Conservation (phyloP, 2,113 vertebrate genomes). For the Vimba vimba region DNA sequence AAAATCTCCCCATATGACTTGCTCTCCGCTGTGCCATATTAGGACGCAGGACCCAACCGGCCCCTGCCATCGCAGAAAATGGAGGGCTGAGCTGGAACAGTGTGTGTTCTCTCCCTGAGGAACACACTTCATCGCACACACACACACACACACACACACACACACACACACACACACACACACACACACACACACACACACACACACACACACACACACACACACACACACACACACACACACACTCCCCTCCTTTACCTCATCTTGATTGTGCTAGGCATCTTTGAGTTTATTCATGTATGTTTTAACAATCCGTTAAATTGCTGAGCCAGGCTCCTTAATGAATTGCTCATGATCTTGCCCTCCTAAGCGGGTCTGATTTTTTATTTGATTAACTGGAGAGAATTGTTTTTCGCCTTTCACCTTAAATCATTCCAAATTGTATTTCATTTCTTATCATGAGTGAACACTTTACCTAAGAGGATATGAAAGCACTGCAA, state of each 20-base stretch:
- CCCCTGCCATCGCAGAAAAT: constrained; percentile 42
- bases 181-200: background rate
- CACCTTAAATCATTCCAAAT: constrained; percentile 55
- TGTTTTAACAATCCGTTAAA: constrained; percentile 53
- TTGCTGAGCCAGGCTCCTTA: constrained; percentile 51
- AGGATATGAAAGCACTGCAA: background rate
- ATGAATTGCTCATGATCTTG: constrained; percentile 62
- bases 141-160: constrained; percentile 36
- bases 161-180: constrained; percentile 6
- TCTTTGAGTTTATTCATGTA: constrained; percentile 47
- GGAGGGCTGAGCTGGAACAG: constrained; percentile 48
- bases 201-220: constrained; percentile 13
- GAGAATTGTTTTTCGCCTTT: constrained; percentile 39
- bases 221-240: constrained; percentile 33
- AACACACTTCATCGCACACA: constrained; percentile 12
- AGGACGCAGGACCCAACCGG: constrained; percentile 65
- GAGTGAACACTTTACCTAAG: background rate
- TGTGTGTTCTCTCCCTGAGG: constrained; percentile 13
- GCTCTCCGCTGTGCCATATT: constrained; percentile 82
- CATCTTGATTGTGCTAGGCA: constrained; percentile 41
- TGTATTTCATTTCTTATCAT: constrained; percentile 7
- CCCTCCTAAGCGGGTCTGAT: constrained; percentile 48
- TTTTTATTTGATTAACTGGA: constrained; percentile 55
- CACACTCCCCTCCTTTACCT: background rate
- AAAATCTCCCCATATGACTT: constrained; percentile 82